A percentile compares a stretch with the other conserved stretches of the same genome.
These are phyloP conservation scores for Alexandromys oeconomus DNA, from an alignment of 2,797 vertebrate genomes.

Conservation along the genomic window DNA sequence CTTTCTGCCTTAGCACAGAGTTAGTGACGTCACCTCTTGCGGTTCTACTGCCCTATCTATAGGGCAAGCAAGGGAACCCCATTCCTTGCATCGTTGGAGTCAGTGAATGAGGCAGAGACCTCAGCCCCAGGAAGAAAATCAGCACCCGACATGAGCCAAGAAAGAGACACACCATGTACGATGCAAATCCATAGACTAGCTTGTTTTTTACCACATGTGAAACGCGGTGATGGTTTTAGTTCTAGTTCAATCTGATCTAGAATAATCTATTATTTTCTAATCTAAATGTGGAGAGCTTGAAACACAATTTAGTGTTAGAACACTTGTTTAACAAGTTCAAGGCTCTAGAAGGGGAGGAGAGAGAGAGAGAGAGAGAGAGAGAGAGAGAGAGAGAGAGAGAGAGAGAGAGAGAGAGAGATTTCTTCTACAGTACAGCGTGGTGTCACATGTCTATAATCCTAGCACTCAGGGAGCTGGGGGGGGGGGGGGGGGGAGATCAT, in stretches of 20 bases:
- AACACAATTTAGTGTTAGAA: background rate
- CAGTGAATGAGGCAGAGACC: background rate
- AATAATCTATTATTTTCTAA: conserved; percentile 36
- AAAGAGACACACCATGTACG: background rate
- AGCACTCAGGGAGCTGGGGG: background rate
- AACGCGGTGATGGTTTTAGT: background rate
- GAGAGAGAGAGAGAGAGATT: too few relatives aligned
- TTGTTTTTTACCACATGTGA: background rate
- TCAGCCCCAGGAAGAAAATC: background rate
- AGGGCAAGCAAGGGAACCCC: background rate
- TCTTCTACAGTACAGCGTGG: background rate
- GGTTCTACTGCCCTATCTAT: background rate
- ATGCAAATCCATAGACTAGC: background rate
- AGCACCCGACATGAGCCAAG: background rate
- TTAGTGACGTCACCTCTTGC: background rate
- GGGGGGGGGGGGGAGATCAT: background rate
- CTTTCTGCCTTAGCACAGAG: background rate
- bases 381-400: background rate
- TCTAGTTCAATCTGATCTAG: conserved; percentile 28
- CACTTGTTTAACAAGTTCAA: background rate
- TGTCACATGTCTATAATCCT: background rate
- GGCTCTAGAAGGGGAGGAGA: background rate
- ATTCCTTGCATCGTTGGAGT: background rate
- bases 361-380: accelerated
- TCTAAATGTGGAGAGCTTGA: background rate